Evolutionary conservation across 2,888 invertebrate genomes (phyloP), one percentile per base, ranked within the genome.

Genomic region (Galeopsomyia nigrocyanea): DNA sequence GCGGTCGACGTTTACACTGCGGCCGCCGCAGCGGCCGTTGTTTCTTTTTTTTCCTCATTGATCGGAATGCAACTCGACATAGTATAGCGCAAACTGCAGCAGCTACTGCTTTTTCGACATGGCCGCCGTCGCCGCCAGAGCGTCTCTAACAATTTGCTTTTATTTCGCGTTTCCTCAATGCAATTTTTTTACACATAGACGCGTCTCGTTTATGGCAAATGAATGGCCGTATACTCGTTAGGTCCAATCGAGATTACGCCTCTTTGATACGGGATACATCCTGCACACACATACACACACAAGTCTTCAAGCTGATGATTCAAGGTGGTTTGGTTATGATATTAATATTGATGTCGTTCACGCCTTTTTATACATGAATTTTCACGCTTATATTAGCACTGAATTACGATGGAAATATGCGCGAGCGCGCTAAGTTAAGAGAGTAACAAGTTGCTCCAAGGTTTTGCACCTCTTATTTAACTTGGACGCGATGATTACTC

Each of bases 51-150:
- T 79, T 80, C 80, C 79, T 79, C 79, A 78, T 78, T 76, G 81
- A 82, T 82, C 78, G 81, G 81, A 80, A 81, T 82, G 80, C 80
- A 75, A 77, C 62, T 73, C 55, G 66, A 19, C 21, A 17, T 19
- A 53, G 53, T 21, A 55, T 62, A 73, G 71, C 70, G 64, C 58
- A 62, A 61, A 51, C 53, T 66, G 62, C 51, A 39, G 62, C 22
- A 19, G 51, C 51, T 39, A 53, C 7, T 17, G 57, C 49, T 63
- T 61, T 68, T 69, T 53, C 57, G 68, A 65, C 56, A 13, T 39
- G 39, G 61, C 46, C 56, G 9, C 47, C 31, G 68, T n/a, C n/a
- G n/a, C n/a, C n/a, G n/a, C n/a, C n/a, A n/a, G n/a, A n/a, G n/a
- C 13, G 39, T 39, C 39, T 56, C 56, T 68, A 61, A 61, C 39